These are phyloP conservation scores for Calosoma granatense DNA, from an alignment of 1,140 invertebrate species.

Conservation along the genomic window DNA sequence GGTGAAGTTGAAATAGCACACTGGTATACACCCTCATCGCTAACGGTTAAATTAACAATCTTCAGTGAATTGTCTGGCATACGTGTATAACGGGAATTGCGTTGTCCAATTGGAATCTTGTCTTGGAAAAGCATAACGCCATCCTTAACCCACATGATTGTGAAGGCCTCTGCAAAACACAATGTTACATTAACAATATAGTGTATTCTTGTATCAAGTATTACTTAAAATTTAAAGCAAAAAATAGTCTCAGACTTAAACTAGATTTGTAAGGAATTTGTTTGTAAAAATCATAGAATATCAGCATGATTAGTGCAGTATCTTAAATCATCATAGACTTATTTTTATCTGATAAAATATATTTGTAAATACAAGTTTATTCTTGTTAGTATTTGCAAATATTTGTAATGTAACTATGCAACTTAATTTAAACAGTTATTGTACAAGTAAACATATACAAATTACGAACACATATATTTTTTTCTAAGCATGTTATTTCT, in stretches of 20 bases:
- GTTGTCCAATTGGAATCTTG: background rate
- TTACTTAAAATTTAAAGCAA: too few species aligned
- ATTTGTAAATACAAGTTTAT: background rate
- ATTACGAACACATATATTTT: too few species aligned
- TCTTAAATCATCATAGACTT: background rate
- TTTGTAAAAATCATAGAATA: background rate
- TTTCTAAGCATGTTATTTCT: too few species aligned
- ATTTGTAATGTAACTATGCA: too few species aligned
- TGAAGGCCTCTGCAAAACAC: background rate
- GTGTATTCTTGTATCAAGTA: too few species aligned
- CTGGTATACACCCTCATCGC: background rate
- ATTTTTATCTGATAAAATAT: background rate
- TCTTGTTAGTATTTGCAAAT: too few species aligned
- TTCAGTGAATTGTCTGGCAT: background rate
- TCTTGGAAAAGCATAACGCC: background rate
- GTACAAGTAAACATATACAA: too few species aligned
- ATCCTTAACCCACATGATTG: background rate
- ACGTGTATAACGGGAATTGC: background rate
- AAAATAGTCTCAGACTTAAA: conserved; percentile 1
- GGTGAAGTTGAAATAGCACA: background rate
- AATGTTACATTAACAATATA: too few species aligned
- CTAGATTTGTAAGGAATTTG: conserved; percentile 4
- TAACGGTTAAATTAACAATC: background rate
- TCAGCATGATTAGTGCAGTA: background rate
- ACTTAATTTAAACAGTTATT: too few species aligned